These are phyloP conservation scores for Alligator mississippiensis DNA, from an alignment of 2,113 vertebrate species.

Conservation along the genomic window DNA sequence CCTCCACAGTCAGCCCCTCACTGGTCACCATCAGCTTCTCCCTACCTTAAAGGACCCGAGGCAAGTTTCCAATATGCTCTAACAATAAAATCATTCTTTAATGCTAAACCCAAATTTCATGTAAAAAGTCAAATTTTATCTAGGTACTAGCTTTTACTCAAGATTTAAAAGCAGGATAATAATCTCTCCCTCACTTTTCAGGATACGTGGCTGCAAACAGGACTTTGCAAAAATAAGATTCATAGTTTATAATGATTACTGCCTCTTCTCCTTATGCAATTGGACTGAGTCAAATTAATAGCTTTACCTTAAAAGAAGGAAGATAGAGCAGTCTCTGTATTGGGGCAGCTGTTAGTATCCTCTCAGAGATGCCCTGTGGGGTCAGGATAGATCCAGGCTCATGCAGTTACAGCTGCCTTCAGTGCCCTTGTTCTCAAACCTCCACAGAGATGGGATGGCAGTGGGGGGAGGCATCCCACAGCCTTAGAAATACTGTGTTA, in stretches of 20 bases:
- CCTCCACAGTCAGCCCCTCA: too few relatives aligned
- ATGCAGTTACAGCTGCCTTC: not conserved
- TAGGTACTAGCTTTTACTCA: fast-evolving
- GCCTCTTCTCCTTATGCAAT: not conserved
- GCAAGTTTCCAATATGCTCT: not conserved
- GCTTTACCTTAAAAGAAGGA: not conserved
- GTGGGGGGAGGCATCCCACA: too few relatives aligned
- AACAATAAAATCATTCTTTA: fast-evolving
- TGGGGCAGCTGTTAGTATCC: not conserved
- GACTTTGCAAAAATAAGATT: not conserved
- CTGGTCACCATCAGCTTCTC: too few relatives aligned
- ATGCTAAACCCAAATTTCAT: fast-evolving
- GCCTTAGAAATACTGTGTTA: not conserved
- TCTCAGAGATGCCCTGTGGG: not conserved
- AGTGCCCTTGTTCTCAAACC: not conserved
- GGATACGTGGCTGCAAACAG: not conserved
- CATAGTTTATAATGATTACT: not conserved
- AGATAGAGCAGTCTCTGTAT: not conserved
- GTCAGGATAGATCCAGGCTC: not conserved
- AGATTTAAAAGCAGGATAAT: too few relatives aligned
- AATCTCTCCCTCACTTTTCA: fast-evolving
- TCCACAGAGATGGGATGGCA: not conserved
- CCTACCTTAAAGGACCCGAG: too few relatives aligned
- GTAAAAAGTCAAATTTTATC: not conserved
- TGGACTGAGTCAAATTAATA: not conserved